Evolutionary conservation across 92 coral and sea anemone genomes (phyloP).

Genomic region (Micromussa lordhowensis): DNA sequence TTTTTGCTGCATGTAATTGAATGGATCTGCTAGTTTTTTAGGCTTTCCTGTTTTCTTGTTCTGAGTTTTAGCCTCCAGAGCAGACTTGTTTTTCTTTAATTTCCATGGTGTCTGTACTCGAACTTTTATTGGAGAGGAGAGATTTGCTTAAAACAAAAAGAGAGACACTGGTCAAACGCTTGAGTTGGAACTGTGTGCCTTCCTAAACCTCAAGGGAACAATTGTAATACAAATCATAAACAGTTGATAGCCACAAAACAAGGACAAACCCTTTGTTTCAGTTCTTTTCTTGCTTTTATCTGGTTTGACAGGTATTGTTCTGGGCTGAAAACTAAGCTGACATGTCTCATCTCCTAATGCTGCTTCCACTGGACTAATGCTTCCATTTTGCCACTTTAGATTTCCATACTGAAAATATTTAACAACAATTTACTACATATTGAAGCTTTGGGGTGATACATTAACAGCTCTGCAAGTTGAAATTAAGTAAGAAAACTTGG

Average conservation of each 20-base stretch:
- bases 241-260: background rate
- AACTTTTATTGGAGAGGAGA: too few relatives aligned
- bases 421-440: background rate
- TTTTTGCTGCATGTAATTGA: conserved; percentile 61
- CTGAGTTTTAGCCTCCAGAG: background rate
- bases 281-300: background rate
- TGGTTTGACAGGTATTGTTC: background rate
- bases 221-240: background rate
- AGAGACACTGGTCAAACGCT: background rate
- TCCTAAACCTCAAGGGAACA: too few relatives aligned
- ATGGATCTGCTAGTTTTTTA: conserved; percentile 32
- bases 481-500: too few relatives aligned
- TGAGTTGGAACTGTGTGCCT: too few relatives aligned
- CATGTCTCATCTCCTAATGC: too few relatives aligned
- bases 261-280: background rate
- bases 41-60: conserved; percentile 31
- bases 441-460: background rate
- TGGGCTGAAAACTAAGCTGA: background rate
- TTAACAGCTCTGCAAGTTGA: too few relatives aligned
- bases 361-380: conserved; percentile 12
- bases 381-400: background rate
- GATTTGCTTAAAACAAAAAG: background rate
- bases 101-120: too few relatives aligned
- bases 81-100: conserved; percentile 43
- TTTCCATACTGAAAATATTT: conserved; percentile 13